phyloP scores from a whole-genome alignment of 2,797 vertebrate genomes.

The Macropodus opercularis region DNA sequence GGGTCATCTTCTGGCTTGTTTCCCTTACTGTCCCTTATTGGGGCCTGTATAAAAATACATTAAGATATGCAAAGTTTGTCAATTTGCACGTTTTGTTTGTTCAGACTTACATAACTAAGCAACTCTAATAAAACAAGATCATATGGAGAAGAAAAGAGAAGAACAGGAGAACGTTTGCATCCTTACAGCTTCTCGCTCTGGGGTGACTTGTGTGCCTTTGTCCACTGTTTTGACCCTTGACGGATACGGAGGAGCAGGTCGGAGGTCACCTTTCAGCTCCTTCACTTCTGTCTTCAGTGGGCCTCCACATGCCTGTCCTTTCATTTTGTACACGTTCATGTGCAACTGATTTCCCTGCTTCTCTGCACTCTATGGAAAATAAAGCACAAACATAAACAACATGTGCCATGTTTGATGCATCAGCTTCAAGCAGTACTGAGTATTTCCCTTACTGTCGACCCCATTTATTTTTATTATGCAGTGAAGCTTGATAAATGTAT shows the following conservation, averaged over 20 bases:
- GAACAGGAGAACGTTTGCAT: background rate
- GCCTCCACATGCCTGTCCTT: conserved; percentile 78
- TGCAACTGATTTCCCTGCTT: conserved; percentile 93
- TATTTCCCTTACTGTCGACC: background rate
- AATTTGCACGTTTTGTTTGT: background rate
- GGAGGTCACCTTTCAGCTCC: conserved; percentile 82
- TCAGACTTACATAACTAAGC: background rate
- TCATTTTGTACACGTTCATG: conserved; percentile 92
- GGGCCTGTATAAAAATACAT: conserved; percentile 60
- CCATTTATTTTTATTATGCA: background rate
- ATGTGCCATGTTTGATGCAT: background rate
- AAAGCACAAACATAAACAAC: background rate
- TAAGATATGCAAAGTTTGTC: background rate
- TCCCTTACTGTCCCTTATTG: conserved; percentile 79
- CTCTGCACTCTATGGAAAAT: conserved; percentile 84
- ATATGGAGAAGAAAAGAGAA: background rate
- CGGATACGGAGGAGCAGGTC: conserved; percentile 83
- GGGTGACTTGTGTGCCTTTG: conserved; percentile 84
- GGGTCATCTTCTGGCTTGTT: conserved; percentile 82
- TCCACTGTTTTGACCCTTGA: conserved; percentile 85
- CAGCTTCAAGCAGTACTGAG: background rate
- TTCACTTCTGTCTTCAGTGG: conserved; percentile 78
- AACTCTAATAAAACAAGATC: no score
- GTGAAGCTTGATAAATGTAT: background rate
- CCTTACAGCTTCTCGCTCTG: conserved; percentile 83